phyloP scores from a whole-genome alignment of 1,140 invertebrate species.

The Lasioglossum baleicum region DNA sequence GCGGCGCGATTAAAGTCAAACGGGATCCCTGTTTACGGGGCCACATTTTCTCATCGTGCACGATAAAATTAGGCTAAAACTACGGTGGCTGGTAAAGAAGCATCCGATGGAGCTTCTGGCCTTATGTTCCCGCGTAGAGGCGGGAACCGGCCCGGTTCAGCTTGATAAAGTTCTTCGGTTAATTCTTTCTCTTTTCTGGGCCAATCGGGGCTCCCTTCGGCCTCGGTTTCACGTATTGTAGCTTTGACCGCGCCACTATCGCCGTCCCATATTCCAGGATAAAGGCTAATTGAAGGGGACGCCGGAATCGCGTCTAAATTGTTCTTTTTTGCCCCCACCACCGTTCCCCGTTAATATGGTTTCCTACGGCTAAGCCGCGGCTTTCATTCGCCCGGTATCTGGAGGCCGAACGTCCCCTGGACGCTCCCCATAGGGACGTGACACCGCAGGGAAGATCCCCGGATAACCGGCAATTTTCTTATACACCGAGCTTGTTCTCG shows the following conservation, averaged over 20 bases:
- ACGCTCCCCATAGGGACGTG: not conserved
- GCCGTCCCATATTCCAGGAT: constrained; percentile 21
- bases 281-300: constrained; percentile 40
- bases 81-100: not conserved
- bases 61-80: not conserved
- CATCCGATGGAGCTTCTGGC: not conserved
- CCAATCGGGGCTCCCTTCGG: constrained; percentile 6
- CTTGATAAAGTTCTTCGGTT: not conserved
- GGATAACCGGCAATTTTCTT: constrained; percentile 37
- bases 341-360: constrained; percentile 9
- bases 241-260: constrained; percentile 5
- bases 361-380: constrained; percentile 2
- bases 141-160: too few species aligned
- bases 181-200: not conserved
- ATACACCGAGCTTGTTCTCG: constrained; percentile 27
- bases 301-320: constrained; percentile 18
- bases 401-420: not conserved
- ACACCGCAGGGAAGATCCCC: constrained; percentile 13
- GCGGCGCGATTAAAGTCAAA: not conserved
- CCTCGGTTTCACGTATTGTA: not conserved
- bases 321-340: not conserved
- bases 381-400: not conserved
- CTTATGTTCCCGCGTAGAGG: not conserved
- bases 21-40: not conserved
- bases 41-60: not conserved